Conservation (phyloP, 2,888 invertebrate genomes). For the Lasioglossum lativentre region DNA sequence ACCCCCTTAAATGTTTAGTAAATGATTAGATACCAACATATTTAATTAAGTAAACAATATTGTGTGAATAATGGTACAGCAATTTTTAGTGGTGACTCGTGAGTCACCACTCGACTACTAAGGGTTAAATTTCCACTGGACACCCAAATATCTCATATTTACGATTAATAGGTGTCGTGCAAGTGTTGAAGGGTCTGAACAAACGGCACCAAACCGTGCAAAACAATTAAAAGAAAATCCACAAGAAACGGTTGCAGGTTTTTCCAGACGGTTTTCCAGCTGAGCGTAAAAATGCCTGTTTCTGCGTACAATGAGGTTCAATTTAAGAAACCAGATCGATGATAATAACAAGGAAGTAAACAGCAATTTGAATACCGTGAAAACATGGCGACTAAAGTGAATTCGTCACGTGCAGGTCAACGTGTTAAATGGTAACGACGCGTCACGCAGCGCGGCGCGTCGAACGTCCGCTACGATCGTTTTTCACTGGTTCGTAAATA, state of each 20-base stretch:
- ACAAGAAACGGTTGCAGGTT: neutral
- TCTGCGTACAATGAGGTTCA: neutral
- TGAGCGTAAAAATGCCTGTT: neutral
- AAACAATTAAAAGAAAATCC: neutral
- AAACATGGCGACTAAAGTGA: neutral
- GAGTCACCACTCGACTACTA: too few relatives aligned
- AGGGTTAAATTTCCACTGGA: too few relatives aligned
- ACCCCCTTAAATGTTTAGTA: too few relatives aligned
- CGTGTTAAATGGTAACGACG: conserved; percentile 6
- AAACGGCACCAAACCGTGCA: too few relatives aligned
- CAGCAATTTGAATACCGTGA: neutral
- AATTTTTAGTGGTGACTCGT: too few relatives aligned
- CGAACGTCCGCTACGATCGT: neutral
- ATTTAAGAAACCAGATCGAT: neutral
- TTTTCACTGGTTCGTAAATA: neutral
- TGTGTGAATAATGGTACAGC: too few relatives aligned
- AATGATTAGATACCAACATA: too few relatives aligned
- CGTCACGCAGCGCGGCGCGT: neutral
- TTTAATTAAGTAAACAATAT: too few relatives aligned
- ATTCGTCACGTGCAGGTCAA: neutral
- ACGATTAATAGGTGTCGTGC: too few relatives aligned
- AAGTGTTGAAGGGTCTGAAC: too few relatives aligned
- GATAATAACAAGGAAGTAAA: neutral
- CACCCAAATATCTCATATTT: too few relatives aligned
- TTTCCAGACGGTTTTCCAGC: neutral